A percentile compares a stretch with the other conserved stretches of the same genome.
Conservation (phyloP, 2,797 vertebrate species). For the Mastacembelus armatus region DNA sequence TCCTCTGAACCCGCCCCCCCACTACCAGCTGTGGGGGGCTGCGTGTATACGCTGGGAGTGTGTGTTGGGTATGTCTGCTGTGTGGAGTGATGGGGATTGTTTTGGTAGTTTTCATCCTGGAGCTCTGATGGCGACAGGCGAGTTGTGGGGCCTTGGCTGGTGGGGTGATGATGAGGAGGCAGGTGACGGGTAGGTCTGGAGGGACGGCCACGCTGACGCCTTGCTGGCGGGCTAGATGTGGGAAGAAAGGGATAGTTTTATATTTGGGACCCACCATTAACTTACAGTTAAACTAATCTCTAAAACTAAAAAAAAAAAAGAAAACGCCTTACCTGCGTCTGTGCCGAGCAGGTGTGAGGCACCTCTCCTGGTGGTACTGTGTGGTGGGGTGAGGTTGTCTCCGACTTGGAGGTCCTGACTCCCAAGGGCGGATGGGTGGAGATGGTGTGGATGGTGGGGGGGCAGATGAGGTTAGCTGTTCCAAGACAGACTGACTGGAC, state of each 20-base stretch:
- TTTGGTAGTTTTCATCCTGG: slow-evolving; percentile 95
- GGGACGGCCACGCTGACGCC: slow-evolving; percentile 93
- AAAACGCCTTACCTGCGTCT: slow-evolving; percentile 93
- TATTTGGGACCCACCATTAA: not conserved
- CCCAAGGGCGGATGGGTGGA: slow-evolving; percentile 97
- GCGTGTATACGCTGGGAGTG: slow-evolving; percentile 79
- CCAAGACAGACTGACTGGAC: slow-evolving; percentile 92
- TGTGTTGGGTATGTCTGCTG: slow-evolving; percentile 74
- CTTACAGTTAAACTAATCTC: not conserved
- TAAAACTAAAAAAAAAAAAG: not conserved
- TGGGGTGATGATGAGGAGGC: slow-evolving; percentile 75
- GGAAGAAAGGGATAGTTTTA: not conserved
- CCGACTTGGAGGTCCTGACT: slow-evolving; percentile 92
- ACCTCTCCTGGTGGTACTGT: slow-evolving; percentile 94
- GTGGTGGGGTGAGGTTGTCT: slow-evolving; percentile 89
- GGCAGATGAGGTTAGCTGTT: slow-evolving; percentile 89
- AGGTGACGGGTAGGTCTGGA: slow-evolving; percentile 91
- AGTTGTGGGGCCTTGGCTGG: slow-evolving; percentile 80
- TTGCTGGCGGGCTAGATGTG: slow-evolving; percentile 88
- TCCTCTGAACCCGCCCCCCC: slow-evolving; percentile 87
- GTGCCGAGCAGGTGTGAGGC: slow-evolving; percentile 93
- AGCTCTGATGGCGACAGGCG: slow-evolving; percentile 78
- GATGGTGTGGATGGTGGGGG: slow-evolving; percentile 93
- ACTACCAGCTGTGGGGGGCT: slow-evolving; percentile 52
- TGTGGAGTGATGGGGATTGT: slow-evolving; percentile 72